Evolutionary conservation across 2,888 invertebrate genomes (phyloP), one percentile per base, ranked within the genome.

Genomic region (Eupithecia dodoneata): DNA sequence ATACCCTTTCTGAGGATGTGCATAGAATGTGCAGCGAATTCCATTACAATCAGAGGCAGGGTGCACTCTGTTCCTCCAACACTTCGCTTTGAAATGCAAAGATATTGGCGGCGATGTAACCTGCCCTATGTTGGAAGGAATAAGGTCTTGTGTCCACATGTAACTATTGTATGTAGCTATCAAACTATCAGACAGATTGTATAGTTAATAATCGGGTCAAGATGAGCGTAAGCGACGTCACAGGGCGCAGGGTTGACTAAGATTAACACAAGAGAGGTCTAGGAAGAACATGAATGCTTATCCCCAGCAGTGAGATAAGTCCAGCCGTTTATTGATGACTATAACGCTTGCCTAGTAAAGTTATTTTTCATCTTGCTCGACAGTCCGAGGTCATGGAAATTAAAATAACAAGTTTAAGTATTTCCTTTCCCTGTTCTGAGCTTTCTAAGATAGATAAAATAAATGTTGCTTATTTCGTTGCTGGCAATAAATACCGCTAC

Each of bases 21-120:
- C 44, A 67, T n/a, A 67, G n/a, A 67, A 42, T 67, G 67, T 67
- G 44, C 67, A 9, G 42, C n/a, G 42, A 67, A 67, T 7, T 67
- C 42, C 15, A 67, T 67, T 67, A 67, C 44, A 67, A 67, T 67
- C 44, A n/a, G 44, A 67, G 12, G 44, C 67, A 44, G 67, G 44
- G n/a, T n/a, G 67, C 67, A 67, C 67, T 67, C 67, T 15, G 42
- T 12, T n/a, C 42, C 67, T 42, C n/a, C 44, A 4, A n/a, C 44
- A 44, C 67, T 44, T 44, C 67, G 67, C 44, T 67, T 44, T 67
- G 42, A 67, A 44, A 67, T 67, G 67, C 30, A 30, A 44, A 67
- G 42, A 44, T 44, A 66, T 66, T 44, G 41, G 44, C 66, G 66
- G 15, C 41, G 30, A 42, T 41, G 42, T 42, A 15, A 66, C 66